Evolutionary conservation across 1,140 invertebrate genomes (phyloP), one percentile per base, ranked within the genome.

Genomic region (Drosophila seguyi): DNA sequence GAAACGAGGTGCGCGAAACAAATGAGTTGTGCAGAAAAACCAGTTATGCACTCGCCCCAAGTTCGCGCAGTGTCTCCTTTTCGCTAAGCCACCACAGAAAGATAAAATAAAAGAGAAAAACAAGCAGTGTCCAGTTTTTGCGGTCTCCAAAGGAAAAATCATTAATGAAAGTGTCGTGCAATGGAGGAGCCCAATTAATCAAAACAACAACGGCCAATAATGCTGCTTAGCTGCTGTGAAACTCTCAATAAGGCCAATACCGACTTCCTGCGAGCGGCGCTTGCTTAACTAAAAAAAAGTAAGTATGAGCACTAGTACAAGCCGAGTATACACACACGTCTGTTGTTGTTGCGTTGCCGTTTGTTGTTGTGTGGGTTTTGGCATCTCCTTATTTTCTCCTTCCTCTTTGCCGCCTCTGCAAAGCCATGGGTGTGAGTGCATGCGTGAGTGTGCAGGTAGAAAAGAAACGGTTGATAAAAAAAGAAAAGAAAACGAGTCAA

Each of bases 141-240:
- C 16, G 3, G 18, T 29, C 25, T 13, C 52, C 53, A 63, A 75
- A 68, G 66, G 42, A 65, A 69, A 34, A 53, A 36, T 69, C 62
- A 81, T 75, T 50, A 83, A 83, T 87, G 84, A 88, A 87, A 87
- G 83, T 87, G 84, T 63, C 81, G 67, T 79, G 79, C 48, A 67
- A 69, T 83, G 53, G 44, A 60, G 53, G 47, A 56, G 50, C 39
- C 31, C 27, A 79, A 66, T 75, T 72, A 79, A 81, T 82, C 66
- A 69, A 74, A 71, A 53, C 45, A 77, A 31, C 36, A 67, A 55
- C 63, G 39, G 39, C 44, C 67, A 60, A 53, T 44, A 78, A 53
- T 50, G 36, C 27, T 44, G 45, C 22, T 10, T 27, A 27, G 45
- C 45, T 47, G 38, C 31, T 29, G 34, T 20, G 25, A 31, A 36